Evolutionary conservation across 1,140 invertebrate species (phyloP).

Genomic region (Zelostemma sp.): DNA sequence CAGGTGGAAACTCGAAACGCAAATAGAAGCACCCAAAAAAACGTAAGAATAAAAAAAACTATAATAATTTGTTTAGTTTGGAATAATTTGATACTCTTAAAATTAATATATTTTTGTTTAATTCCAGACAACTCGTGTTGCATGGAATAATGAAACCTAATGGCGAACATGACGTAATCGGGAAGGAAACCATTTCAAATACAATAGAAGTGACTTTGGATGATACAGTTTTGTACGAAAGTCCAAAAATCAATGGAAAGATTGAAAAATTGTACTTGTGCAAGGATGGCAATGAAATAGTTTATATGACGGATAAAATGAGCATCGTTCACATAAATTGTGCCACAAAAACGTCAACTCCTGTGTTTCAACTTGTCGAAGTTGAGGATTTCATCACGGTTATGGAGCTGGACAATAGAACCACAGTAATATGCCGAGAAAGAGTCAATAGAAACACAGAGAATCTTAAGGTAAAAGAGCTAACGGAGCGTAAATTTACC

Average conservation of each 20-base stretch:
- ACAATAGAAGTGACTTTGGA: conserved; percentile 47
- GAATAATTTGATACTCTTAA: too few relatives aligned
- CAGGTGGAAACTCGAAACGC: conserved; percentile 56
- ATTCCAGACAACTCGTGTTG: conserved; percentile 53
- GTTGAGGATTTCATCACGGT: conserved; percentile 47
- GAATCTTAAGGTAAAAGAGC: conserved; percentile 56
- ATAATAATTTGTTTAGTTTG: too few relatives aligned
- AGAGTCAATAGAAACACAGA: conserved; percentile 12
- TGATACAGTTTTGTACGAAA: conserved; percentile 38
- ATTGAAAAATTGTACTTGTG: conserved; percentile 55
- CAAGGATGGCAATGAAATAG: conserved; percentile 47
- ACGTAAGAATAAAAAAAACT: not conserved
- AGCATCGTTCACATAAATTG: conserved; percentile 48
- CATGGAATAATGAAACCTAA: conserved; percentile 55
- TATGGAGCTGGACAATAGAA: conserved; percentile 35
- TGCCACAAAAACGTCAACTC: conserved; percentile 20
- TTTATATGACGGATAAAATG: conserved; percentile 53
- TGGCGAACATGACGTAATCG: conserved; percentile 49
- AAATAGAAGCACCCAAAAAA: conserved; percentile 37
- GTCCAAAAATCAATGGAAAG: conserved; percentile 45
- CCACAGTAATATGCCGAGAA: conserved; percentile 50
- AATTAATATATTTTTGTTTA: conserved; percentile 7
- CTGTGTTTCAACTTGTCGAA: conserved; percentile 34
- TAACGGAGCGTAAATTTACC: not conserved
- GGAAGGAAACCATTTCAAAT: conserved; percentile 52